Percentiles rank a stretch among this genome's conserved stretches.
Evolutionary conservation across 2,797 vertebrate species (phyloP).

Genomic region (Ctenosaura bakeri): DNA sequence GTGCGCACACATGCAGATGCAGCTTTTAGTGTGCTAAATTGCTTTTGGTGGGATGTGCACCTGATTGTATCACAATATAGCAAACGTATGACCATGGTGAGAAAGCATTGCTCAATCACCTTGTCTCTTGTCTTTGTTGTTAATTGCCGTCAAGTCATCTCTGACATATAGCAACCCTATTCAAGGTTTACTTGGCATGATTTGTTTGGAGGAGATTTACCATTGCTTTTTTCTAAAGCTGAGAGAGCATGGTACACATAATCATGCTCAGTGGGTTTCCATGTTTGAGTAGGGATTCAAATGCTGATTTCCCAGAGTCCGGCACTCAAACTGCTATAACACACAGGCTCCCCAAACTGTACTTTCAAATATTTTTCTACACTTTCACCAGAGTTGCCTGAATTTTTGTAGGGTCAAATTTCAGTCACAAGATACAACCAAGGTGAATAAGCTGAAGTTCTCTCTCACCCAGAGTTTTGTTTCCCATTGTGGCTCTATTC

Average conservation of each 20-base stretch:
- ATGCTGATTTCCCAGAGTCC: too few relatives aligned
- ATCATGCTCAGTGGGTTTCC: too few relatives aligned
- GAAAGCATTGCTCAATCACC: not conserved
- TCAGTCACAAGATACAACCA: not conserved
- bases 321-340: too few relatives aligned
- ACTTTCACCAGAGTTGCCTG: not conserved
- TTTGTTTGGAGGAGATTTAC: too few relatives aligned
- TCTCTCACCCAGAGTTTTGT: not conserved
- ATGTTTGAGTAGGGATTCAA: too few relatives aligned
- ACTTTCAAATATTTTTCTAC: not conserved
- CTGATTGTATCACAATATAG: not conserved
- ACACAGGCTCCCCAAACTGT: not conserved
- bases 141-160: too few relatives aligned
- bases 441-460: not conserved
- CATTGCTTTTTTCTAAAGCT: too few relatives aligned
- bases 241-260: too few relatives aligned
- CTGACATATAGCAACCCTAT: too few relatives aligned
- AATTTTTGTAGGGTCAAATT: not conserved
- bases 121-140: too few relatives aligned
- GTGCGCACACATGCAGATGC: not conserved
- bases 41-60: not conserved
- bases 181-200: too few relatives aligned
- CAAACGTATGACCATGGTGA: not conserved
- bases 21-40: not conserved
- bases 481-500: not conserved